A percentile compares a stretch with the other conserved stretches of the same genome.
Evolutionary conservation across 2,797 vertebrate species (phyloP).

Genomic region (Geotrypetes seraphini): DNA sequence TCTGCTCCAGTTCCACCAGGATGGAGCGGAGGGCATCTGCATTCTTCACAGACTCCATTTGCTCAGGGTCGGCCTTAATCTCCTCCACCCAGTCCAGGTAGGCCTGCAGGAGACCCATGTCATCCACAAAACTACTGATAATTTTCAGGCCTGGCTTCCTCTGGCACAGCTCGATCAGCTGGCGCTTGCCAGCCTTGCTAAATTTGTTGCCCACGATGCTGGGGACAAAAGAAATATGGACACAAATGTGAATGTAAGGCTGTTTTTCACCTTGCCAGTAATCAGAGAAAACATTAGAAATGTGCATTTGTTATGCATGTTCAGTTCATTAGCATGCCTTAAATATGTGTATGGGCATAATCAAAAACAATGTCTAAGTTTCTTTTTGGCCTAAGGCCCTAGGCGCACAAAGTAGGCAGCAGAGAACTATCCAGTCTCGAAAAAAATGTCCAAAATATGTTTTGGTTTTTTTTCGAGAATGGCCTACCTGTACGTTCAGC

Average conservation of each 20-base stretch:
- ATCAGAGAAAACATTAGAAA: too few relatives aligned
- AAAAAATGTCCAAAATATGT: too few relatives aligned
- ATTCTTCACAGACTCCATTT: constrained; percentile 52
- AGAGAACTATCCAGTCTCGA: too few relatives aligned
- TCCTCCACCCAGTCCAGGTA: constrained; percentile 55
- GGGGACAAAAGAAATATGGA: not conserved
- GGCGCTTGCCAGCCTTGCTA: constrained; percentile 26
- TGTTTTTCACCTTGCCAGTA: too few relatives aligned
- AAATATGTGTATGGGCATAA: too few relatives aligned
- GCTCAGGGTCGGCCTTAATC: constrained; percentile 38
- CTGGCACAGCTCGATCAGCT: constrained; percentile 27
- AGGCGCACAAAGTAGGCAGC: too few relatives aligned
- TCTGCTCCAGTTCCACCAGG: constrained; percentile 30
- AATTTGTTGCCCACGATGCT: constrained; percentile 52
- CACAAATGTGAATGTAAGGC: not conserved
- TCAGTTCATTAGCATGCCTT: not conserved
- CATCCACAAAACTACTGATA: constrained; percentile 45
- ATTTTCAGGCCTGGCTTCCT: constrained; percentile 30
- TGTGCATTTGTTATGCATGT: too few relatives aligned
- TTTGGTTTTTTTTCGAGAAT: too few relatives aligned
- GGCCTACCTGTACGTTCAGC: too few relatives aligned
- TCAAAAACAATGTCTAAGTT: too few relatives aligned
- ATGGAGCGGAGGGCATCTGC: constrained; percentile 42
- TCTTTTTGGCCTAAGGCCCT: too few relatives aligned
- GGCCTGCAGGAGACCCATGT: constrained; percentile 43